Conservation (phyloP, 1,140 invertebrate genomes). For the Temnothorax curvispinosus region DNA sequence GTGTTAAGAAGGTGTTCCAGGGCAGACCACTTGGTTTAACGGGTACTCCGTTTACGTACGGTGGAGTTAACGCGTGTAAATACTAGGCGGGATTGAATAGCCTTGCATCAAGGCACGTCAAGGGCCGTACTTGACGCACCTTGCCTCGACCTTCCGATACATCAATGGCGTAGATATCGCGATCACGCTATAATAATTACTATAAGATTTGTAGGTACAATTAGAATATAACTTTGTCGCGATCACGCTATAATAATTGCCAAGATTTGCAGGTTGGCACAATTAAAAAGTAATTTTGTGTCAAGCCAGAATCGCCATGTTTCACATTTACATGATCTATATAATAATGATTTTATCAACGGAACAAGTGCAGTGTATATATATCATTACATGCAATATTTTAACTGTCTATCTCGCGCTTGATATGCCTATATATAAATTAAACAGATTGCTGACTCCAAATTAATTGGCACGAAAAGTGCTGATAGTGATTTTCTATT, state of each 20-base stretch:
- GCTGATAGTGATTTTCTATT: not conserved
- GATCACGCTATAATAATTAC: not conserved
- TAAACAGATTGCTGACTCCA: not conserved
- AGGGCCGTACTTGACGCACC: conserved; percentile 58
- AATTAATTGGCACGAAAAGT: not conserved
- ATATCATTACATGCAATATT: not conserved
- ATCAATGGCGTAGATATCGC: not conserved
- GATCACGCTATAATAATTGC: not conserved
- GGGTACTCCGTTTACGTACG: conserved; percentile 29
- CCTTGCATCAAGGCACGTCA: conserved; percentile 62
- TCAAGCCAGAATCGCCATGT: not conserved
- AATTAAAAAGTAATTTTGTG: not conserved
- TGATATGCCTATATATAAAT: not conserved
- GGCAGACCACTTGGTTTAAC: conserved; percentile 49
- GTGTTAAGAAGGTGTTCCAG: conserved; percentile 48
- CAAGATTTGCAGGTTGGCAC: not conserved
- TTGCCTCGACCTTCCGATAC: conserved; percentile 44
- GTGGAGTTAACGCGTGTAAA: conserved; percentile 58
- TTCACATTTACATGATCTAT: not conserved
- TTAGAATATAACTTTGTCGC: not conserved
- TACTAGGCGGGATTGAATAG: conserved; percentile 59
- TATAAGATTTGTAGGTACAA: not conserved
- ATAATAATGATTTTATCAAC: not conserved
- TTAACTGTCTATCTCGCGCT: not conserved
- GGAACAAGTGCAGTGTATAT: not conserved